Conservation (phyloP, 1,140 invertebrate species). For the Theocolax elegans region DNA sequence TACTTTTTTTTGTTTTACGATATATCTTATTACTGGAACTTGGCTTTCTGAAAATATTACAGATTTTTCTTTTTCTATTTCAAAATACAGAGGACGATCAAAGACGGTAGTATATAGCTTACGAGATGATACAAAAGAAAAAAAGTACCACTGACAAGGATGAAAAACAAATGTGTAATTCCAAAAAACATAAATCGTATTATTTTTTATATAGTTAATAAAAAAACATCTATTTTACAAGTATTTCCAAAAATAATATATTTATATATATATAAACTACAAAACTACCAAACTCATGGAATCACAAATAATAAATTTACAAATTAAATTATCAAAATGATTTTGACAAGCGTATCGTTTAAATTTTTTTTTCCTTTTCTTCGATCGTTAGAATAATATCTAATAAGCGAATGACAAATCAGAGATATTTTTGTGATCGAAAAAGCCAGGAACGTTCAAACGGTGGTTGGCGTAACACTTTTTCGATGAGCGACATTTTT, state of each 20-base stretch:
- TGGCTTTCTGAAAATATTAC: slow-evolving; percentile 25
- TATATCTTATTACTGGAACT: slow-evolving; percentile 29
- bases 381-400: too few relatives aligned
- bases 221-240: slow-evolving; percentile 20
- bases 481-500: slow-evolving; percentile 36
- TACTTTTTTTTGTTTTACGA: slow-evolving; percentile 4
- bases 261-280: too few relatives aligned
- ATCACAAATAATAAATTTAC: slow-evolving; percentile 40
- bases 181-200: slow-evolving; percentile 33
- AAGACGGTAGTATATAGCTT: slow-evolving; percentile 23
- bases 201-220: not conserved
- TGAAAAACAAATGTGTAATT: slow-evolving; percentile 36
- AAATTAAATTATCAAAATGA: slow-evolving; percentile 28
- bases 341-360: too few relatives aligned
- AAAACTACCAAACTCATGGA: slow-evolving; percentile 29
- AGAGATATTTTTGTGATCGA: slow-evolving; percentile 36
- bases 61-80: slow-evolving; percentile 25
- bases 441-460: slow-evolving; percentile 31
- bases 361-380: too few relatives aligned
- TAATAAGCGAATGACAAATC: too few relatives aligned
- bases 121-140: slow-evolving; percentile 11
- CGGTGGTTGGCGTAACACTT: slow-evolving; percentile 14
- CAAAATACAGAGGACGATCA: slow-evolving; percentile 30
- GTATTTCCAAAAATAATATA: slow-evolving; percentile 22
- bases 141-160: slow-evolving; percentile 25